Base-by-base conservation (phyloP, 2,888 invertebrate species). In the Acanthococcus lagerstroemiae region DNA sequence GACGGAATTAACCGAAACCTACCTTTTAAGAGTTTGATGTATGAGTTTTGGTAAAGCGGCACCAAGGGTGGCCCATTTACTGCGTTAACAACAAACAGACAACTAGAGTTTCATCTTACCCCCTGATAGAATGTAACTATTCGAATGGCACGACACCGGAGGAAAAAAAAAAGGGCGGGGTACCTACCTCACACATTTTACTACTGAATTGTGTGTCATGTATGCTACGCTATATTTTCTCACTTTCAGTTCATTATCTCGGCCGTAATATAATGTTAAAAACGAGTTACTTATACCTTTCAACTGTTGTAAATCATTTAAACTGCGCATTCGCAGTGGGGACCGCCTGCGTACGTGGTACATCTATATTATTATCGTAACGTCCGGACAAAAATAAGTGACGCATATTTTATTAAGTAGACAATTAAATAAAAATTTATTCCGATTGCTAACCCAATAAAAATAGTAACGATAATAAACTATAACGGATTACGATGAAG, bases 161-260 rank as follows among this genome's bases (percentile, higher is more conserved):
- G 50, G 50, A 50, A 50, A 15, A 22, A 52, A 52, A 52, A 52
- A 61, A 27, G 50, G 61, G 61, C 61, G 61, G 61, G 50, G 50
- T 61, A 61, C 61, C 61, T 61, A 61, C 61, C 61, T 61, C 61
- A 61, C 61, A 61, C 50, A 48, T 61, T 61, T 61, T 52, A 61
- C 61, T 61, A 61, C 61, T 50, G 61, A 61, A 61, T 61, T 61
- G 61, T 61, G 61, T 61, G 26, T 50, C 50, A 22, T 61, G 50
- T 61, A 61, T 48, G 61, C 19, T 61, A 61, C 61, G 61, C 52
- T 61, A 61, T 61, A 61, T 61, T 61, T 61, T 61, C 61, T 61
- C 61, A 61, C 61, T 61, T 61, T 61, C 61, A 61, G 61, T 61
- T 61, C 61, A 61, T 61, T 61, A 61, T 61, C 61, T 61, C 61